phyloP scores from a whole-genome alignment of 2,113 vertebrate genomes.

The Shinisaurus crocodilurus region DNA sequence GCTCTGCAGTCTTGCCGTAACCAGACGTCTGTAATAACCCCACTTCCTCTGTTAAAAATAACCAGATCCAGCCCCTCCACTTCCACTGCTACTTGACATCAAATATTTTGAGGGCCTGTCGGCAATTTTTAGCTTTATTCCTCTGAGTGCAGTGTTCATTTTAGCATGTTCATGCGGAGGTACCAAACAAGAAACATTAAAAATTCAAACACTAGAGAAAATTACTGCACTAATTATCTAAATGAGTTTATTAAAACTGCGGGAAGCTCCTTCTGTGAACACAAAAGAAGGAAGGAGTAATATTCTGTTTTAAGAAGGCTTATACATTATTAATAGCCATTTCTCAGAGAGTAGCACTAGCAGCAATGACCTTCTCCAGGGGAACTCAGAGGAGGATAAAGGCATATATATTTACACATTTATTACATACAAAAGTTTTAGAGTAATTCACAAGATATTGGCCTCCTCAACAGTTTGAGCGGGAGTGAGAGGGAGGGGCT shows the following conservation, averaged over 20 bases:
- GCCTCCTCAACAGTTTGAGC: not conserved
- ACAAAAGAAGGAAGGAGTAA: slow-evolving; percentile 10
- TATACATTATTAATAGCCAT: slow-evolving; percentile 36
- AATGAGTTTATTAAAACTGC: slow-evolving; percentile 44
- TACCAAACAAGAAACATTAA: slow-evolving; percentile 27
- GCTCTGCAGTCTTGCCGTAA: not conserved
- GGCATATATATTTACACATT: not conserved
- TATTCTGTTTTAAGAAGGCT: slow-evolving; percentile 26
- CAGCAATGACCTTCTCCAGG: not conserved
- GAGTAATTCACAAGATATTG: not conserved
- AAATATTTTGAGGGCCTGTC: slow-evolving; percentile 4
- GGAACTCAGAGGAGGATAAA: not conserved
- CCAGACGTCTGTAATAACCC: not conserved
- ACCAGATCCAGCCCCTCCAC: not conserved
- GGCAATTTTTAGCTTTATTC: not conserved
- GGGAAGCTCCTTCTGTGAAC: slow-evolving; percentile 16
- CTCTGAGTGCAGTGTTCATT: not conserved
- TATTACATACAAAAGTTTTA: not conserved
- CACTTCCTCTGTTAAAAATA: not conserved
- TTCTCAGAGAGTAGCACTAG: not conserved
- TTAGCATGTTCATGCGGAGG: not conserved
- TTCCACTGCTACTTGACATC: not conserved
- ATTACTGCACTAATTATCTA: slow-evolving; percentile 33
- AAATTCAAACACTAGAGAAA: slow-evolving; percentile 28
- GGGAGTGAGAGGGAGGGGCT: too few relatives aligned